Evolutionary conservation across 1,140 invertebrate species (phyloP).

Genomic region (Zaprionus nigranus): DNA sequence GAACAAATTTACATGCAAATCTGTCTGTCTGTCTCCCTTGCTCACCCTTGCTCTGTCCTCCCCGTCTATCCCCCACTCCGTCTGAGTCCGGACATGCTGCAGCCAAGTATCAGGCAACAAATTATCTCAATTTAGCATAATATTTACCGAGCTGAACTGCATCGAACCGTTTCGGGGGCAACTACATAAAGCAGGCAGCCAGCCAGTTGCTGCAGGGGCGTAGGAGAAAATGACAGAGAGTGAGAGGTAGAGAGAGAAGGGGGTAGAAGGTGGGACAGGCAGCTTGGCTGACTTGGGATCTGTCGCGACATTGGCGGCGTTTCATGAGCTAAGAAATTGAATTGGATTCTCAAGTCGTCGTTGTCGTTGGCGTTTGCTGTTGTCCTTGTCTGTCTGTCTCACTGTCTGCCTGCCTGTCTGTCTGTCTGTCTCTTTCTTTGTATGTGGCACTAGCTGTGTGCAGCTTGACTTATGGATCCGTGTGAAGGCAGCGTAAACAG

Average conservation of each 20-base stretch:
- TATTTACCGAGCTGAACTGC: constrained; percentile 77
- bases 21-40: constrained; percentile 39
- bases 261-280: not conserved
- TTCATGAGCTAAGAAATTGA: constrained; percentile 77
- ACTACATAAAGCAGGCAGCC: constrained; percentile 33
- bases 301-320: constrained; percentile 63
- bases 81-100: constrained; percentile 3
- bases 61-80: not conserved
- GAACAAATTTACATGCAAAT: constrained; percentile 80
- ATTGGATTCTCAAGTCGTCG: constrained; percentile 66
- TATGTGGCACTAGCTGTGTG: not conserved
- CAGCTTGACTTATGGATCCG: not conserved
- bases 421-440: constrained; percentile 8
- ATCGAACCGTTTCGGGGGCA: constrained; percentile 61
- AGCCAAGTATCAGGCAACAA: constrained; percentile 60
- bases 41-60: not conserved
- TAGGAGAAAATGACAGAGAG: not conserved
- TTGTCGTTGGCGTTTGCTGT: constrained; percentile 26
- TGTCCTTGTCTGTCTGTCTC: constrained; percentile 17
- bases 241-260: not conserved
- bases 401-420: constrained; percentile 10
- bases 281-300: constrained; percentile 7
- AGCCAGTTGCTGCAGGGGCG: not conserved
- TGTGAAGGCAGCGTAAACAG: not conserved
- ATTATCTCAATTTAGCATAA: constrained; percentile 82